These are phyloP conservation scores for Takifugu rubripes DNA, from an alignment of 2,797 vertebrate species.

Conservation along the genomic window DNA sequence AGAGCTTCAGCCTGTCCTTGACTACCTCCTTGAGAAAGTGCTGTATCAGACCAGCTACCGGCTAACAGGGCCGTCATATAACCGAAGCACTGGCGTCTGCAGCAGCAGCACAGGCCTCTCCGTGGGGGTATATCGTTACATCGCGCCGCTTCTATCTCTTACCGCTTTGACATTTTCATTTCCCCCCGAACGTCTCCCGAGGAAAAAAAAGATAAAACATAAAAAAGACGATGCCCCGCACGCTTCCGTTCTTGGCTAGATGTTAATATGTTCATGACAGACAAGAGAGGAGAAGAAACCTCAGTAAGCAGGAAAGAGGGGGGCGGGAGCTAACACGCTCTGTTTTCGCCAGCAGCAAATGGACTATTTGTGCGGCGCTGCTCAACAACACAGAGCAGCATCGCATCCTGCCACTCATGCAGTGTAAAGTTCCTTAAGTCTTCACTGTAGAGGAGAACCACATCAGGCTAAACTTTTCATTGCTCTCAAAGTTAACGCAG, in stretches of 20 bases:
- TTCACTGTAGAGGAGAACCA: constrained; percentile 4
- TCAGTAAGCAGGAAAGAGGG: constrained; percentile 25
- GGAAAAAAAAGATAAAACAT: constrained; percentile 25
- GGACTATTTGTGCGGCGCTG: constrained; percentile 33
- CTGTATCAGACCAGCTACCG: constrained; percentile 54
- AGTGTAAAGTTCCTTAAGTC: constrained; percentile 9
- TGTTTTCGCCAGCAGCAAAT: constrained; percentile 44
- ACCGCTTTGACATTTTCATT: constrained; percentile 53
- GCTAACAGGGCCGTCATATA: constrained; percentile 49
- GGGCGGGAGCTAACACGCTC: constrained; percentile 31
- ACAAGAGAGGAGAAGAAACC: constrained; percentile 12
- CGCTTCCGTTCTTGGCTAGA: constrained; percentile 25
- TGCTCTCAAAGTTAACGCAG: constrained; percentile 2
- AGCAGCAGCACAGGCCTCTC: constrained; percentile 30
- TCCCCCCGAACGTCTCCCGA: constrained; percentile 27
- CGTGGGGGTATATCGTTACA: constrained; percentile 61
- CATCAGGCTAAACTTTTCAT: constrained; percentile 10
- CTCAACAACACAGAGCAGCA: constrained; percentile 40
- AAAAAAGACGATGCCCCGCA: constrained; percentile 26
- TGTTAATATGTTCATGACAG: constrained; percentile 38
- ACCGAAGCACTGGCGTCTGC: constrained; percentile 19
- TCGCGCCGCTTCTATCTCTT: constrained; percentile 60
- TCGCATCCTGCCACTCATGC: constrained; percentile 26
- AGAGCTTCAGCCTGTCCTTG: constrained; percentile 58
- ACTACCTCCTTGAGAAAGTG: constrained; percentile 67